Evolutionary conservation across 2,797 vertebrate species (phyloP).

Genomic region (Lophura swinhoii): DNA sequence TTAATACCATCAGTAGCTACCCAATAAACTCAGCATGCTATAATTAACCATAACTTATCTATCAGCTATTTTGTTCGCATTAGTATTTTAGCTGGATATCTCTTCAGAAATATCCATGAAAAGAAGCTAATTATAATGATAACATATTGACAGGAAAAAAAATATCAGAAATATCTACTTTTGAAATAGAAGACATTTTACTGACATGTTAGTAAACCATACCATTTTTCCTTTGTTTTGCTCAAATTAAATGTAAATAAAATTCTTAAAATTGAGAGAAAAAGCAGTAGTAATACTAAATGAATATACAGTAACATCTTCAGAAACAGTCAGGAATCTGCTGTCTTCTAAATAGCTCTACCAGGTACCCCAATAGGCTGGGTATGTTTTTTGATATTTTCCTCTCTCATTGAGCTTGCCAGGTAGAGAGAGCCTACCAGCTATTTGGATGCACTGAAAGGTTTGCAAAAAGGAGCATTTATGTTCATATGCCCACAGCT

Average conservation of each 20-base stretch:
- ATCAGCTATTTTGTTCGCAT: background rate
- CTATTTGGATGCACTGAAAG: background rate
- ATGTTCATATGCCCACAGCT: background rate
- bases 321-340: background rate
- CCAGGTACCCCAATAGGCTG: background rate
- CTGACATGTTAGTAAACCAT: background rate
- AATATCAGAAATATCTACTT: background rate
- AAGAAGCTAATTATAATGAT: background rate
- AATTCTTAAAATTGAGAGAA: background rate
- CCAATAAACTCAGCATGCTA: background rate
- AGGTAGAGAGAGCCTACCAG: background rate
- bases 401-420: background rate
- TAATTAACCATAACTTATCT: background rate
- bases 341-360: background rate
- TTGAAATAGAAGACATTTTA: background rate
- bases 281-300: background rate
- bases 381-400: background rate
- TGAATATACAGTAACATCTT: background rate
- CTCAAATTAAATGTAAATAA: background rate
- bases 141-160: background rate
- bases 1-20: background rate
- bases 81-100: background rate
- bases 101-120: background rate
- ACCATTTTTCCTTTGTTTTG: background rate
- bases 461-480: background rate